Base-by-base conservation (phyloP, 2,888 invertebrate species). In the Elysia crispata region DNA sequence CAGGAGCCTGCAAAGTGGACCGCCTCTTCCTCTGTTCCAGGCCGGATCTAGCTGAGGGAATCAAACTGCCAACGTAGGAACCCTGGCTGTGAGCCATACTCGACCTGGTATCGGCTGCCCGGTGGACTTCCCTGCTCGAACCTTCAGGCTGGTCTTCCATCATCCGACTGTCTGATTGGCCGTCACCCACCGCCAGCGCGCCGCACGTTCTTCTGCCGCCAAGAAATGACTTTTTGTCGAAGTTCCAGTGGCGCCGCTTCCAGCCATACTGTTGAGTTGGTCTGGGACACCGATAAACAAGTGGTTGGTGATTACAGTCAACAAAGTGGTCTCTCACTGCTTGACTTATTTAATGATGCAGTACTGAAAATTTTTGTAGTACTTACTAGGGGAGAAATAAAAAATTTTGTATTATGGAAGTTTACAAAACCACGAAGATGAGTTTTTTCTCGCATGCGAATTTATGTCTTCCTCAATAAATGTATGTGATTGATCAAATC, bases 221-320 rank as follows among this genome's bases (percentile, higher is more conserved):
- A n/a, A 25, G 28, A 49, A 70, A 73, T 3, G 78, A 67, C 11
- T 30, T 31, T 0, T 1, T 11, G 28, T 79, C 75, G 15, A 79
- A 69, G 11, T 33, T 54, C 74, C 75, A 79, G 28, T 41, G 57
- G 33, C 79, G 41, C 30, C 41, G 74, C 1, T 23, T 67, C 79
- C 66, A 66, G 11, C 79, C 79, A 31, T 13, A 74, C 18, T 15
- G 28, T 33, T 67, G 50, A 15, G 25, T 23, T 13, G 54, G 18
- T 18, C 79, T 79, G 50, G 62, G 20, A 49, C 13, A 20, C n/a
- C 28, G 8, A 41, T 72, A 72, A 72, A 6, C n/a, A 8, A 62
- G 8, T 62, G 20, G 25, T 20, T 23, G 62, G 62, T 62, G n/a
- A 62, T 62, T 28, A n/a, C 13, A n/a, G n/a, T n/a, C n/a, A 13